phyloP scores from a whole-genome alignment of 2,797 vertebrate species.

The Notolabrus celidotus region DNA sequence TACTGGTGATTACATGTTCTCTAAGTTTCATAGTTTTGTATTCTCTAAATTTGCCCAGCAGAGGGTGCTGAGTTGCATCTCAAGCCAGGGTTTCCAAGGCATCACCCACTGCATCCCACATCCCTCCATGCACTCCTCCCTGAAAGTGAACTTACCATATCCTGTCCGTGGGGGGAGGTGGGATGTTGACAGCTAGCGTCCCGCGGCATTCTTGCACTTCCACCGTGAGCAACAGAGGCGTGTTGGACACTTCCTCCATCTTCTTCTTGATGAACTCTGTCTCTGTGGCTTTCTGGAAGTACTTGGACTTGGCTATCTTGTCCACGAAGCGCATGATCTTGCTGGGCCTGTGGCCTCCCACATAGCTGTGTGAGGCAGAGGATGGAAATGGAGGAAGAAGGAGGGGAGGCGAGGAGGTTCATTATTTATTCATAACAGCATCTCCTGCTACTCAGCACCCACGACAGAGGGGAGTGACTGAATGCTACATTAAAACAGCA shows the following conservation, averaged over 20 bases:
- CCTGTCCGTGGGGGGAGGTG: conserved; percentile 96
- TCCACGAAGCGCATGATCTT: conserved; percentile 99
- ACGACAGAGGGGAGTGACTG: conserved; percentile 52
- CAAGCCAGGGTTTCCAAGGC: not conserved
- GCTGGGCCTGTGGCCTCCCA: conserved; percentile 94
- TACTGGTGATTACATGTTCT: not conserved
- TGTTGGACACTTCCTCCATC: conserved; percentile 98
- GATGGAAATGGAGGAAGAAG: conserved; percentile 36
- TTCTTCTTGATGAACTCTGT: conserved; percentile 99
- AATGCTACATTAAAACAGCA: conserved; percentile 62
- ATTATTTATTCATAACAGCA: conserved; percentile 81
- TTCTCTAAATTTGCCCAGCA: conserved; percentile 65
- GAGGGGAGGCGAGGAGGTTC: conserved; percentile 56
- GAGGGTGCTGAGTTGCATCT: conserved; percentile 55
- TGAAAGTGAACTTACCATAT: conserved; percentile 89
- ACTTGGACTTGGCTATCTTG: conserved; percentile 99
- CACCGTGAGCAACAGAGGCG: conserved; percentile 95
- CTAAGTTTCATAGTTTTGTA: not conserved
- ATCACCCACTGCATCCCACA: conserved; percentile 12
- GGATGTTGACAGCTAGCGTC: conserved; percentile 96
- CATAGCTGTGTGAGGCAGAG: conserved; percentile 83
- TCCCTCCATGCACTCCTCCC: conserved; percentile 16
- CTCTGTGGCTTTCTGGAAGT: conserved; percentile 99
- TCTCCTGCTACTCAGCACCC: conserved; percentile 84
- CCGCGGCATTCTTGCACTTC: conserved; percentile 97